Percentiles rank a stretch among this genome's conserved stretches.
These are phyloP conservation scores for Reticulitermes speratus DNA, from an alignment of 1,140 invertebrate genomes.

Conservation along the genomic window DNA sequence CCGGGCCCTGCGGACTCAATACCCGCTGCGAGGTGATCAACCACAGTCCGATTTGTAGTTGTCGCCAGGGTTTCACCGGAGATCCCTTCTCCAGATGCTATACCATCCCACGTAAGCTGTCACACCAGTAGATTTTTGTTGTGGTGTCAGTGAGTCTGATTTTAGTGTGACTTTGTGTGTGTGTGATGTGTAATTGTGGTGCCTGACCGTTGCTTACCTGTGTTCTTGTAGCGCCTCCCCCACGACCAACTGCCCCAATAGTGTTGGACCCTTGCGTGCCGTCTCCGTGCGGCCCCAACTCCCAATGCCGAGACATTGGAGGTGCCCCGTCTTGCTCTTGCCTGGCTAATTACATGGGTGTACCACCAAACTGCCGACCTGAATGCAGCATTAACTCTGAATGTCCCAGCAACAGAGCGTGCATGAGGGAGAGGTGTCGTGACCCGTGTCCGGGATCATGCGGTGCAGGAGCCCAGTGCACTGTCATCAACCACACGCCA, in stretches of 20 bases:
- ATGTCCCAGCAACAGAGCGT: conserved; percentile 64
- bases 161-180: not conserved
- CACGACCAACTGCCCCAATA: conserved; percentile 40
- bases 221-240: conserved; percentile 42
- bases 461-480: conserved; percentile 62
- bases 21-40: conserved; percentile 43
- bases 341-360: conserved; percentile 62
- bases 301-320: conserved; percentile 63
- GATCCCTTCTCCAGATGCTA: conserved; percentile 41
- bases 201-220: not conserved
- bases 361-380: conserved; percentile 68
- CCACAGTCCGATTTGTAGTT: conserved; percentile 40
- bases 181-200: not conserved
- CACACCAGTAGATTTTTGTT: not conserved
- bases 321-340: conserved; percentile 68
- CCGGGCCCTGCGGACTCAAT: conserved; percentile 50
- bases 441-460: conserved; percentile 71
- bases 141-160: conserved; percentile 38
- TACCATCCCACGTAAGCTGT: conserved; percentile 41
- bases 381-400: conserved; percentile 73
- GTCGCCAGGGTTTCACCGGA: conserved; percentile 39
- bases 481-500: conserved; percentile 66
- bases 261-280: conserved; percentile 66
- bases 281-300: conserved; percentile 69
- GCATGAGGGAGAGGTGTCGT: conserved; percentile 67